Base-by-base conservation (phyloP, 92 coral and sea anemone species). In the Bergia puertoricense region DNA sequence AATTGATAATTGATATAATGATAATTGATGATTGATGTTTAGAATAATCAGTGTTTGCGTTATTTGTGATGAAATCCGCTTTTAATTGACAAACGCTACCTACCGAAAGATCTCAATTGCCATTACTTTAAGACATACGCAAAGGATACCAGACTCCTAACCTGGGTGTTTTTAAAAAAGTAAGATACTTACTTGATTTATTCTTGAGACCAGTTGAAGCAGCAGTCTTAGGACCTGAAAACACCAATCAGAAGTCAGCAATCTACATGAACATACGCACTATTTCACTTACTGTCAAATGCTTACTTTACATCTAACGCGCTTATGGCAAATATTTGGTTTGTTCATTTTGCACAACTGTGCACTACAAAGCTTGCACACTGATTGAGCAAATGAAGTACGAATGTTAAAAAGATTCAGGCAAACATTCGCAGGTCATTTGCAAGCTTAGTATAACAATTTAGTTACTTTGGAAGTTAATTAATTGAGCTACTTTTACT, bases 121-220 rank as follows among this genome's bases (percentile, higher is more conserved):
- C 2, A 15, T 54, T 11, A 54, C 11, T 2, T 13, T 54, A 54
- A 18, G 59, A 11, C 59, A 18, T 18, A 2, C 15, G 59, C 59
- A 54, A 54, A 10, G 59, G 10, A 54, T 54, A 18, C 59, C 10
- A 18, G 59, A 54, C 14, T 18, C 14, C 59, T 54, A 18, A 54
- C 16, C 59, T 54, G 59, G 59, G 59, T 18, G 10, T 54, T 10
- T 54, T 30, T 30, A 30, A 54, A 14, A 40, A 74, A 11, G 54
- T 39, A 18, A 15, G 46, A 45, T 15, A 71, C 87, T 84, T 84
- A 84, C 87, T 84, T 84, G 87, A 84, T 46, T 51, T 30, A 7
- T 37, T 46, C 42, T 72, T 71, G 59, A 18, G 44, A 36, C 78
- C 87, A 69, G 62, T 84, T 4, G 79, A 84, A 13, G 59, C 77